phyloP scores from a whole-genome alignment of 23 tunicate species.

The Aplidium turbinatum region DNA sequence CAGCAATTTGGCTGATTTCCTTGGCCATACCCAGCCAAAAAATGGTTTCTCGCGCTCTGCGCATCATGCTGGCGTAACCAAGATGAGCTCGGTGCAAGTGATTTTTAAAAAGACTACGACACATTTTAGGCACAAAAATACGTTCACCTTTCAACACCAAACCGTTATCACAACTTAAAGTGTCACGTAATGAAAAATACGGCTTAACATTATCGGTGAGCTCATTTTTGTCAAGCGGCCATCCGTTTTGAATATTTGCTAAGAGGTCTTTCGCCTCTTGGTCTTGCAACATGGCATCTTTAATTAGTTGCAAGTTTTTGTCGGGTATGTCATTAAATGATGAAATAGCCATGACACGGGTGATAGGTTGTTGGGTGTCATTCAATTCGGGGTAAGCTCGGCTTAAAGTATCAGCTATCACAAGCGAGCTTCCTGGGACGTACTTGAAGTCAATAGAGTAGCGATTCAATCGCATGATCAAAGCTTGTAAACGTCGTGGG shows the following conservation, averaged over 20 bases:
- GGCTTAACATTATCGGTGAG: slow-evolving; percentile 12
- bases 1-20: slow-evolving; percentile 17
- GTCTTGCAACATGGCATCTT: slow-evolving; percentile 23
- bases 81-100: slow-evolving; percentile 17
- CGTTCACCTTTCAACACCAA: slow-evolving; percentile 37
- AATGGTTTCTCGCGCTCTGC: slow-evolving; percentile 24
- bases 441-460: slow-evolving; percentile 15
- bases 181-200: slow-evolving; percentile 14
- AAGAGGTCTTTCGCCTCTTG: background rate
- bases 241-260: slow-evolving; percentile 10
- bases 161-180: slow-evolving; percentile 13
- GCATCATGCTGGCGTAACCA: slow-evolving; percentile 32
- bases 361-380: background rate
- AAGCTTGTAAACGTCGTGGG: slow-evolving; percentile 21
- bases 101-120: background rate
- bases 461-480: slow-evolving; percentile 31
- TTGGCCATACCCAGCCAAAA: slow-evolving; percentile 42
- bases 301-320: background rate
- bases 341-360: background rate
- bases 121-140: slow-evolving; percentile 2
- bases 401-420: slow-evolving; percentile 36
- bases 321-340: slow-evolving; percentile 27
- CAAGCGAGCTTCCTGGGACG: slow-evolving; percentile 21
- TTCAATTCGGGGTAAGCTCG: background rate
- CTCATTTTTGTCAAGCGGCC: background rate